Base-by-base conservation (phyloP, 2,797 vertebrate genomes). In the Rhyacichthys aspro region DNA sequence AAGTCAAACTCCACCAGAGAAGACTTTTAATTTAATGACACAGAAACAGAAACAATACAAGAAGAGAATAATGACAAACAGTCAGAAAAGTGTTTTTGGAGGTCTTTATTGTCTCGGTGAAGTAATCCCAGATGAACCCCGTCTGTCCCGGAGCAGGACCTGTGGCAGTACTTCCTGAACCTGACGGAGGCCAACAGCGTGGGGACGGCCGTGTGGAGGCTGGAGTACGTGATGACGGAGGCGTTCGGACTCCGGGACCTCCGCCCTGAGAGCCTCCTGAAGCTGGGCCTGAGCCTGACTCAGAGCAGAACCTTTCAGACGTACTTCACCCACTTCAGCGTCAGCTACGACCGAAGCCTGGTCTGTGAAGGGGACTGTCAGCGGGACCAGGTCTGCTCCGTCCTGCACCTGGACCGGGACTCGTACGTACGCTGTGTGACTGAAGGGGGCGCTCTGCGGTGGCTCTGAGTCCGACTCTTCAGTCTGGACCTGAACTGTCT, bases 141-240 rank as follows among this genome's bases (percentile, higher is more conserved):
- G 43, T 17, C 43, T 18, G 3, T 8, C 42, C 36, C 48, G 47
- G 14, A 71, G 49, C 84, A 98, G 97, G 96, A 97, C 84, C 90
- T 98, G 81, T 93, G 93, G 93, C 96, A 98, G 91, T 98, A 94
- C 91, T 98, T 92, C 77, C 78, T 98, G 90, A 98, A 99, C 82
- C 93, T 99, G 82, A 96, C 96, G 45, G 95, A 98, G 3, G 97
- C 97, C 77, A 99, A 99, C 63, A 38, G 92, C 81, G 90, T 91
- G 87, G 91, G 93, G 81, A 91, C 89, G 48, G 86, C 96, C 0
- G 82, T 91, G 59, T 98, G 97, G 96, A 92, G 88, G 69, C 86
- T 96, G 74, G 96, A 97, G 82, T 98, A 98, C 52, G 59, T 88
- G 66, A 90, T 98, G 91, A 96, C 94, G 1, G 87, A 95, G 70